phyloP scores from a whole-genome alignment of 2,113 vertebrate species.

The Pterocles burchelli region DNA sequence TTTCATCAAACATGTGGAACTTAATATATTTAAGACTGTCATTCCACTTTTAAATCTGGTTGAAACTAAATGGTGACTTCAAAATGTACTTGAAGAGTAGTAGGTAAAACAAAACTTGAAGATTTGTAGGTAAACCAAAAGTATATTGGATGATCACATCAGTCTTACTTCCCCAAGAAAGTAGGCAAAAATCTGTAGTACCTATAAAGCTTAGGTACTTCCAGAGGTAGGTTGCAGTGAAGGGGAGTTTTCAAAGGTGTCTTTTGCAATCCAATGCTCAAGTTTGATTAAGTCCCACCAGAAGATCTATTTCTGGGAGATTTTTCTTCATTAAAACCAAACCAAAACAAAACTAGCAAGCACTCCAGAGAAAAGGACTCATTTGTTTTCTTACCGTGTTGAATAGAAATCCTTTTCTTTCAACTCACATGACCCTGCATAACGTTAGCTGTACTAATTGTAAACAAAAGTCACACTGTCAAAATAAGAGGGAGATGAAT shows the following conservation, averaged over 20 bases:
- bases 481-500: constrained; percentile 56
- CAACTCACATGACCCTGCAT: neutral
- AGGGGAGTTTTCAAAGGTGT: neutral
- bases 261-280: neutral
- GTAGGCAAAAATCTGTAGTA: neutral
- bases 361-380: neutral
- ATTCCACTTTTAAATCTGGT: neutral
- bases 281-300: neutral
- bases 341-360: constrained; percentile 20
- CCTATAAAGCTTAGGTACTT: neutral
- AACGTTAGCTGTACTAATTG: constrained; percentile 27
- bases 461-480: constrained; percentile 64
- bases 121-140: neutral
- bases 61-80: neutral
- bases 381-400: constrained; percentile 28
- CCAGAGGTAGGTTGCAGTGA: neutral
- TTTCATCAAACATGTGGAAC: neutral
- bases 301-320: constrained; percentile 23
- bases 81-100: neutral
- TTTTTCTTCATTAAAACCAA: constrained; percentile 54
- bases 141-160: neutral
- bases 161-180: neutral
- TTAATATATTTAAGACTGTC: neutral
- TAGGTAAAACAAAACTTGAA: neutral
- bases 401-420: constrained; percentile 14